Conservation (phyloP, 2,113 vertebrate species). For the Buteo buteo region DNA sequence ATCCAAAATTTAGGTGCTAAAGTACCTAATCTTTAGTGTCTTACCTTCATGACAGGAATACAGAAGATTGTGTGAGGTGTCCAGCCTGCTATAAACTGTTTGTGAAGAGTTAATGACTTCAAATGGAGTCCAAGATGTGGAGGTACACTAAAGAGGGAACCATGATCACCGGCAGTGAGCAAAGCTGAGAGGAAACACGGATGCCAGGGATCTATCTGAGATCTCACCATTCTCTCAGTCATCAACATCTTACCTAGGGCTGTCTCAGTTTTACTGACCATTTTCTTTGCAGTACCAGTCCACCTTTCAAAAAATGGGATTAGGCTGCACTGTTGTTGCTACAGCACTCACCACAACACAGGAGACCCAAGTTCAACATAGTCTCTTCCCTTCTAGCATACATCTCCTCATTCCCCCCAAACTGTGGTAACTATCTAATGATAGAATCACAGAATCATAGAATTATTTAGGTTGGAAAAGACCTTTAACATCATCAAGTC, state of each 20-base stretch:
- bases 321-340: neutral
- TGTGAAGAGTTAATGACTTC: neutral
- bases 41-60: neutral
- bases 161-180: fast-evolving
- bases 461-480: neutral
- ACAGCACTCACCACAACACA: neutral
- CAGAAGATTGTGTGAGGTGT: neutral
- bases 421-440: neutral
- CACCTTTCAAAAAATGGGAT: neutral
- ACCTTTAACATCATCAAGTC: neutral
- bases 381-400: neutral
- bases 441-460: neutral
- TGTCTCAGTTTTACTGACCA: neutral
- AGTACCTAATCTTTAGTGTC: neutral
- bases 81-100: neutral
- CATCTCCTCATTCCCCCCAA: fast-evolving
- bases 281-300: neutral
- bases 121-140: neutral
- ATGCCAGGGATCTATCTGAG: neutral
- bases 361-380: neutral
- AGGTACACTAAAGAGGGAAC: neutral
- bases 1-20: neutral
- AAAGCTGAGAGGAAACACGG: neutral
- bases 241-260: neutral
- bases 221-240: neutral